phyloP scores from a whole-genome alignment of 2,888 invertebrate species.

The Dusona sp. region DNA sequence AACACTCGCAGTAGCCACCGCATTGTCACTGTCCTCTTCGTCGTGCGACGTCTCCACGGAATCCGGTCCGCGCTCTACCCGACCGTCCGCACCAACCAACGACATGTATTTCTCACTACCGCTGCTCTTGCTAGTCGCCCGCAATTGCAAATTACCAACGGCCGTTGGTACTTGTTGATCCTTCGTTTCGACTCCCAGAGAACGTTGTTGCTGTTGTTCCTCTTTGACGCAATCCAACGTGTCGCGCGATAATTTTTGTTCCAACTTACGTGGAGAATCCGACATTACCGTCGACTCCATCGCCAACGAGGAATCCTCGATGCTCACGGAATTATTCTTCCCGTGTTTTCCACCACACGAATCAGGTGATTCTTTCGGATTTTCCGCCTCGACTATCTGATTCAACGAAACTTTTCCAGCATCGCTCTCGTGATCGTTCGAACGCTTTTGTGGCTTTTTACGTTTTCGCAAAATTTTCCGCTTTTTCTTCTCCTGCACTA shows the following conservation, averaged over 20 bases:
- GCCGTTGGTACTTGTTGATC: constrained; percentile 80
- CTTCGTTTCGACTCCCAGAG: constrained; percentile 78
- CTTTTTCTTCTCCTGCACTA: constrained; percentile 86
- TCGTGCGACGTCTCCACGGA: constrained; percentile 83
- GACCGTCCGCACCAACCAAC: constrained; percentile 65
- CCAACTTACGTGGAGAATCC: constrained; percentile 68
- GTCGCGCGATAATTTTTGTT: constrained; percentile 69
- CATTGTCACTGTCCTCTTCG: constrained; percentile 81
- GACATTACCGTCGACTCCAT: constrained; percentile 69
- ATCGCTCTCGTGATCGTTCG: constrained; percentile 66
- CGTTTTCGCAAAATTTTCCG: constrained; percentile 88
- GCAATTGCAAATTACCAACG: constrained; percentile 66
- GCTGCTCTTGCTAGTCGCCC: constrained; percentile 76
- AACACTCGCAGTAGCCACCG: constrained; percentile 69
- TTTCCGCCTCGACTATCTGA: constrained; percentile 74
- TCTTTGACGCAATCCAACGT: constrained; percentile 80
- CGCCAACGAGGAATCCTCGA: constrained; percentile 60
- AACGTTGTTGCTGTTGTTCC: constrained; percentile 77
- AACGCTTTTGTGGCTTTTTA: constrained; percentile 86
- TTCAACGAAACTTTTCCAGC: constrained; percentile 72
- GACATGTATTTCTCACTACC: constrained; percentile 70
- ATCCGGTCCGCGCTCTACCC: constrained; percentile 76
- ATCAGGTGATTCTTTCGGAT: constrained; percentile 73
- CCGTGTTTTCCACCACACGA: constrained; percentile 68
- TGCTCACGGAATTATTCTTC: constrained; percentile 70